Base-by-base conservation (phyloP, 2,888 invertebrate species). In the Sceliomorpha sp. region DNA sequence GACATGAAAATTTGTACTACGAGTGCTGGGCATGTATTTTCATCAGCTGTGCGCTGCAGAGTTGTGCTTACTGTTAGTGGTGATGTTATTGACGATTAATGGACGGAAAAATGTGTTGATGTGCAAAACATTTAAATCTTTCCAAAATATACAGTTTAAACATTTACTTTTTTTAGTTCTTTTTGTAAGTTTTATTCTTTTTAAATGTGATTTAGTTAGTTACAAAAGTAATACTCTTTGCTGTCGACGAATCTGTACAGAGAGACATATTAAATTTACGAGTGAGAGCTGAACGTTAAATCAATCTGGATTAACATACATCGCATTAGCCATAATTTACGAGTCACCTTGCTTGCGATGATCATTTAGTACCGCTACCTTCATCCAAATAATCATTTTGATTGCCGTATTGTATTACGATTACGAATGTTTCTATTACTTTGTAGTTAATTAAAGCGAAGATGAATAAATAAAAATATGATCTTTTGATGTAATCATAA, bases 251-350 rank as follows among this genome's bases (percentile, higher is more conserved):
- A 73, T 74, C 72, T 69, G 45, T 72, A 58, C 62, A 37, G 29
- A 69, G 62, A 68, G 68, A 73, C 73, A 72, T 77, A 73, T 74
- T 79, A 66, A 76, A 83, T 83, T 85, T 84, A 84, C 79, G 82
- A 70, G 72, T 66, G 70, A 73, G 70, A 74, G 73, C 5, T 74
- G 77, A 76, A 77, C 79, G 79, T 79, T 85, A 84, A 84, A 85
- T 85, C 84, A 84, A 85, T 84, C 81, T 76, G 81, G 81, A 85
- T 84, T 85, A 83, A 83, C 84, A 85, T 85, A 82, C 78, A 75
- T 69, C 71, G 78, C 75, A 79, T 80, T 81, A 80, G 79, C 76
- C 80, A 78, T 81, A 79, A 79, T 75, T 81, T 80, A 82, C 70
- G 59, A 72, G 70, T 66, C 62, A 40, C 53, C 58, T 62, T 44